phyloP scores from a whole-genome alignment of 2,888 invertebrate genomes.

The Drosophila merina region DNA sequence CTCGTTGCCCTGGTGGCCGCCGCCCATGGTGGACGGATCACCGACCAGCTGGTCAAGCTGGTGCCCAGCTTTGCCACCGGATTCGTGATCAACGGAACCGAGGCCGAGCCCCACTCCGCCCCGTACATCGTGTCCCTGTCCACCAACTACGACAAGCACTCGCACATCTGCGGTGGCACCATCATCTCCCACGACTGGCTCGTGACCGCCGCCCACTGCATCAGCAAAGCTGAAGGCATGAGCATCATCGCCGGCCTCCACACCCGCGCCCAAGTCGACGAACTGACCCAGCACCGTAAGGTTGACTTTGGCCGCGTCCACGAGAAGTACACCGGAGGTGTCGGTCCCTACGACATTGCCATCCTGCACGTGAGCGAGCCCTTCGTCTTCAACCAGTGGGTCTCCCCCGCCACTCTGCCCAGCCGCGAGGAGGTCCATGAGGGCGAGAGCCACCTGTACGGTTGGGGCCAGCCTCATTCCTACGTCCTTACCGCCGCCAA shows the following conservation, averaged over 20 bases:
- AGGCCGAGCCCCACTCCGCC: conserved; percentile 82
- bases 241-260: conserved; percentile 83
- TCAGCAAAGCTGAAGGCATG: conserved; percentile 72
- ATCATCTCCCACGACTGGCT: conserved; percentile 82
- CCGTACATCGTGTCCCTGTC: conserved; percentile 84
- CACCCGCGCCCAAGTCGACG: conserved; percentile 63
- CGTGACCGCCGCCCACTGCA: conserved; percentile 83
- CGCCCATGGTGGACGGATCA: conserved; percentile 65
- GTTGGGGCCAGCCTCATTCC: conserved; percentile 84
- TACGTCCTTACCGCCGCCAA: conserved; percentile 59
- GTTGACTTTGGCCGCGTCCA: conserved; percentile 81
- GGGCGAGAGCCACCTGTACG: conserved; percentile 82
- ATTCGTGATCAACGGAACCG: conserved; percentile 80
- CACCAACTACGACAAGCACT: conserved; percentile 52
- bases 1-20: conserved; percentile 65
- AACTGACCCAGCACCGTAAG: conserved; percentile 70
- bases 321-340: conserved; percentile 77
- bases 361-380: conserved; percentile 81
- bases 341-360: conserved; percentile 86
- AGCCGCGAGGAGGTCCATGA: conserved; percentile 61
- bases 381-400: conserved; percentile 74
- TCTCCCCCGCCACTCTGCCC: conserved; percentile 83
- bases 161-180: conserved; percentile 84
- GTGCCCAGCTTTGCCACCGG: conserved; percentile 75
- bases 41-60: conserved; percentile 57